Conservation (phyloP, 2,113 vertebrate genomes). For the Mobula birostris region DNA sequence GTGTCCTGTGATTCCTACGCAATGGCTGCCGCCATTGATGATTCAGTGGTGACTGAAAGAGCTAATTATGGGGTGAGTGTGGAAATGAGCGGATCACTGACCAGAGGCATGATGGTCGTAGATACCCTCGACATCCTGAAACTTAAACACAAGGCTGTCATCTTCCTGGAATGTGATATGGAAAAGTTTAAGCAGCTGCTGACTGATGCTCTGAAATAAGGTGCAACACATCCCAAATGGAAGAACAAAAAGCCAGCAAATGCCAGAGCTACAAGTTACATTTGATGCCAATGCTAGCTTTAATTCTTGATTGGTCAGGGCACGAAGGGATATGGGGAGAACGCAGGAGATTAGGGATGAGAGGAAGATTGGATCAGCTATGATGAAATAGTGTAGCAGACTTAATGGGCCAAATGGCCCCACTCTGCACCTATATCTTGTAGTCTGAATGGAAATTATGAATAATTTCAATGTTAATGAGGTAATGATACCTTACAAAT, state of each 20-base stretch:
- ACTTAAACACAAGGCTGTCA: slow-evolving; percentile 49
- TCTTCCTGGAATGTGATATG: slow-evolving; percentile 53
- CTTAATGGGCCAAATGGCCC: no score
- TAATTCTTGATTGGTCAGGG: no score
- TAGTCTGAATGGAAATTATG: no score
- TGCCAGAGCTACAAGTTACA: not conserved
- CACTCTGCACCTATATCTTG: no score
- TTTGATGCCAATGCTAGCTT: not conserved
- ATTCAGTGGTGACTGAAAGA: slow-evolving; percentile 49
- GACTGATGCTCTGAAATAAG: slow-evolving; percentile 47
- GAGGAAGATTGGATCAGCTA: no score
- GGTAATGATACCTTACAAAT: no score
- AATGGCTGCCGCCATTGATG: slow-evolving; percentile 57
- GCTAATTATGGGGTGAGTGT: slow-evolving; percentile 51
- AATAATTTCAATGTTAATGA: no score
- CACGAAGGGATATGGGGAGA: no score
- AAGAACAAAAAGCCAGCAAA: no score
- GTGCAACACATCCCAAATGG: no score
- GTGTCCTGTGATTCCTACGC: slow-evolving; percentile 61
- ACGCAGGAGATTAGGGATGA: no score
- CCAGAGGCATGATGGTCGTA: slow-evolving; percentile 60
- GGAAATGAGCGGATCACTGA: slow-evolving; percentile 56
- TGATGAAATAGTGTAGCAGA: no score
- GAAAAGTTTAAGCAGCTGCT: slow-evolving; percentile 52
- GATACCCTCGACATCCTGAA: slow-evolving; percentile 50